Conservation (phyloP, 2,113 vertebrate genomes). For the Reinhardtius hippoglossoides region DNA sequence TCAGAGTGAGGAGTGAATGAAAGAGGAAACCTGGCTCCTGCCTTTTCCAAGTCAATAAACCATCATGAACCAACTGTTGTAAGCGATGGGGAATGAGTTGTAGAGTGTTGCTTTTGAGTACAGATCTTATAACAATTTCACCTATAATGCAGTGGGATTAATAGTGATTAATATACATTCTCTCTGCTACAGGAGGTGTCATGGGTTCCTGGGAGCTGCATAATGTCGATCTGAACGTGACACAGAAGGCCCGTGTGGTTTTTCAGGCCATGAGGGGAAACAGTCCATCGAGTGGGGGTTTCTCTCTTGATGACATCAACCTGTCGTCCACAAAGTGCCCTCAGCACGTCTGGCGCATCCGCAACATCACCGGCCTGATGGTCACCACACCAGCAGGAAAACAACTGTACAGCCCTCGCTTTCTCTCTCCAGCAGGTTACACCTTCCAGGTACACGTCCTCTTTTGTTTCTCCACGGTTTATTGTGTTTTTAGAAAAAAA, state of each 20-base stretch:
- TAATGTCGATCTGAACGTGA: conserved; percentile 79
- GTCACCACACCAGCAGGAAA: conserved; percentile 58
- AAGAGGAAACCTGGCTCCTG: no score
- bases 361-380: conserved; percentile 83
- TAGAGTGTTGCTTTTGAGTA: no score
- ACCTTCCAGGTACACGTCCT: conserved; percentile 83
- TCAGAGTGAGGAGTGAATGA: no score
- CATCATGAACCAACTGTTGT: no score
- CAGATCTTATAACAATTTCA: no score
- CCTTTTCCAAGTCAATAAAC: no score
- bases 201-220: conserved; percentile 87
- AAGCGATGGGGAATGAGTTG: no score
- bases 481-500: no score
- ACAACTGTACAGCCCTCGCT: conserved; percentile 84
- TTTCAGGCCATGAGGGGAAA: conserved; percentile 84
- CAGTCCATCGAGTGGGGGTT: conserved; percentile 80
- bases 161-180: neutral
- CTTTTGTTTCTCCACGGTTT: neutral
- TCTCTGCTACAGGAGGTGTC: conserved; percentile 50
- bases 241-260: conserved; percentile 84
- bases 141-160: neutral
- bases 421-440: conserved; percentile 87
- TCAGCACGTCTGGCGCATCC: conserved; percentile 88
- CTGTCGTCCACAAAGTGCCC: conserved; percentile 89
- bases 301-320: conserved; percentile 93